Percentiles rank a stretch among this genome's conserved stretches.
Conservation (phyloP, 2,888 invertebrate genomes). For the Agriopis leucophaearia region DNA sequence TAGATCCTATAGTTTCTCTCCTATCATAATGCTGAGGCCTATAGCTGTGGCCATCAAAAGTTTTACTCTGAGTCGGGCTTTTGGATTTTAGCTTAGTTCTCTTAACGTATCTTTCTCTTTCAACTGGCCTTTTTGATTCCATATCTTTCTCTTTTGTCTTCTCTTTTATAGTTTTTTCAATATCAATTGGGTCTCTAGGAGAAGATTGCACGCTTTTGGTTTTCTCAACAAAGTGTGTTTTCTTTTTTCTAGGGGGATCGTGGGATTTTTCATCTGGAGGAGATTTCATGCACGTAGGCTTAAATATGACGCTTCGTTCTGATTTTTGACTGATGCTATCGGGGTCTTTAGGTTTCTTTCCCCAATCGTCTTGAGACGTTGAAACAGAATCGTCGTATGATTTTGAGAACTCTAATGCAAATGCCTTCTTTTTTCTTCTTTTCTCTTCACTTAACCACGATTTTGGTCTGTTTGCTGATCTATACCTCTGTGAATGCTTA, state of each 20-base stretch:
- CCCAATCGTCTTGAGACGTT: conserved; percentile 82
- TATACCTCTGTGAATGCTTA: conserved; percentile 82
- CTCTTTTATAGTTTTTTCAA: conserved; percentile 77
- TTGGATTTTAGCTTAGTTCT: conserved; percentile 81
- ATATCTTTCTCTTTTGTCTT: conserved; percentile 74
- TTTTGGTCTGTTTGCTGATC: conserved; percentile 75
- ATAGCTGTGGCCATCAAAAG: conserved; percentile 68
- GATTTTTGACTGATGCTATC: conserved; percentile 67
- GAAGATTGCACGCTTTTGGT: conserved; percentile 76
- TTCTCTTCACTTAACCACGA: conserved; percentile 90
- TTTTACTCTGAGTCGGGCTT: conserved; percentile 80
- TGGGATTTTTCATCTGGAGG: conserved; percentile 73
- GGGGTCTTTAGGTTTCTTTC: conserved; percentile 69
- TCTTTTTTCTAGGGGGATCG: conserved; percentile 74
- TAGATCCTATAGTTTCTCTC: conserved; percentile 82
- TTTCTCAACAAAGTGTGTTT: conserved; percentile 82
- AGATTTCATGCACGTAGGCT: conserved; percentile 68
- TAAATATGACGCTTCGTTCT: conserved; percentile 64
- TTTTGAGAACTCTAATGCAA: conserved; percentile 91
- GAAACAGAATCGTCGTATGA: conserved; percentile 85
- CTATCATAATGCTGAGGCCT: conserved; percentile 78
- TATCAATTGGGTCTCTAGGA: conserved; percentile 73
- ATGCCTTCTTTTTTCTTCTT: conserved; percentile 90
- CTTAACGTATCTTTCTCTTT: conserved; percentile 81
- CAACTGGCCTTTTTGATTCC: conserved; percentile 73